phyloP scores from a whole-genome alignment of 2,113 vertebrate species.

The Otocyon megalotis region DNA sequence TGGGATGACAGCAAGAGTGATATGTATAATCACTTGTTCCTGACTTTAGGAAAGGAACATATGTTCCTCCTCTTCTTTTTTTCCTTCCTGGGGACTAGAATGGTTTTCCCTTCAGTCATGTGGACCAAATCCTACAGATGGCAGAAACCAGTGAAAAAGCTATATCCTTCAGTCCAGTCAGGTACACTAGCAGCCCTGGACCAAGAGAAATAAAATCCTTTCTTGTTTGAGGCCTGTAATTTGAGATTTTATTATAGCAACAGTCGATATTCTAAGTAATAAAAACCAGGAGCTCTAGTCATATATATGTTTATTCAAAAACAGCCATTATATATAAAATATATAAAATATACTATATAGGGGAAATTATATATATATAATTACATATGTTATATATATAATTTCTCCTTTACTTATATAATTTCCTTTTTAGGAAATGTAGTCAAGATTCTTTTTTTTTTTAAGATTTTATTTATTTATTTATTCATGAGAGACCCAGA shows the following conservation, averaged over 20 bases:
- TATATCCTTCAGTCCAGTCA: not conserved
- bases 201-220: not conserved
- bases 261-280: not conserved
- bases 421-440: constrained; percentile 21
- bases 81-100: not conserved
- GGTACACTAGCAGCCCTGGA: not conserved
- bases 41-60: not conserved
- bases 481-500: too few species aligned
- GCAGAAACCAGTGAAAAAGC: not conserved
- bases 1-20: not conserved
- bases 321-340: not conserved
- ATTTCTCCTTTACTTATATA: not conserved
- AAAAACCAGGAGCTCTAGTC: constrained; percentile 17
- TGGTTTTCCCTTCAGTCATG: not conserved
- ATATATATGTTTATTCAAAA: constrained; percentile 20
- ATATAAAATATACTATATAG: not conserved
- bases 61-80: not conserved
- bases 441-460: constrained; percentile 8
- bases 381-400: not conserved
- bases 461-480: too few species aligned
- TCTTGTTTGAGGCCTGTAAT: not conserved
- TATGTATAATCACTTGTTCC: not conserved
- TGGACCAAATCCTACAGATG: not conserved
- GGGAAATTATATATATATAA: not conserved
- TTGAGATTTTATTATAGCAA: constrained; percentile 16